Evolutionary conservation across 2,113 vertebrate species (phyloP).

Genomic region (Gambusia affinis): DNA sequence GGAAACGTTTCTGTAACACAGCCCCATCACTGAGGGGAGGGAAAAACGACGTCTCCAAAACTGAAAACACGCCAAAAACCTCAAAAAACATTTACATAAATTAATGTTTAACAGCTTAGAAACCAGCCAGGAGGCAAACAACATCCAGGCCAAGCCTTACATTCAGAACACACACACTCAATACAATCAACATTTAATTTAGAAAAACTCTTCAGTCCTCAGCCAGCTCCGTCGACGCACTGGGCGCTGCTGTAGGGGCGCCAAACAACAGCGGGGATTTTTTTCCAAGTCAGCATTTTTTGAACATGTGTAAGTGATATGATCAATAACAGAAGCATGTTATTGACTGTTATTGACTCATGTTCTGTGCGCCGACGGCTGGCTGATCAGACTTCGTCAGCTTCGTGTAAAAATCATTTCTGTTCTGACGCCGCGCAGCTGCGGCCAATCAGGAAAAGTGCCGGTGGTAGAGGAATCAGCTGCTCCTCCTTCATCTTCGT

Average conservation of each 20-base stretch:
- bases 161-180: not conserved
- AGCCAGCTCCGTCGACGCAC: not conserved
- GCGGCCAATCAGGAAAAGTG: constrained; percentile 53
- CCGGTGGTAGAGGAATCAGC: constrained; percentile 23
- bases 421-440: constrained; percentile 46
- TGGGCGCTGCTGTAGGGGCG: too few species aligned
- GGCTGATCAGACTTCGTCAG: constrained; percentile 41
- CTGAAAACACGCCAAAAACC: constrained; percentile 52
- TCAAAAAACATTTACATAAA: not conserved
- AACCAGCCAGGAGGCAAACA: not conserved
- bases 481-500: not conserved
- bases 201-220: not conserved
- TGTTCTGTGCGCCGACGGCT: too few species aligned
- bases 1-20: too few species aligned
- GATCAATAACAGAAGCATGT: too few species aligned
- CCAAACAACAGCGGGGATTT: too few species aligned
- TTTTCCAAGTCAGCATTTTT: too few species aligned
- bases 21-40: constrained; percentile 68
- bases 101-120: not conserved
- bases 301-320: too few species aligned
- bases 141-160: not conserved
- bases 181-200: not conserved
- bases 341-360: too few species aligned
- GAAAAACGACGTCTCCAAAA: constrained; percentile 56
- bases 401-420: constrained; percentile 9